Conservation (phyloP, 1,140 invertebrate species). For the Cephus cinctus region DNA sequence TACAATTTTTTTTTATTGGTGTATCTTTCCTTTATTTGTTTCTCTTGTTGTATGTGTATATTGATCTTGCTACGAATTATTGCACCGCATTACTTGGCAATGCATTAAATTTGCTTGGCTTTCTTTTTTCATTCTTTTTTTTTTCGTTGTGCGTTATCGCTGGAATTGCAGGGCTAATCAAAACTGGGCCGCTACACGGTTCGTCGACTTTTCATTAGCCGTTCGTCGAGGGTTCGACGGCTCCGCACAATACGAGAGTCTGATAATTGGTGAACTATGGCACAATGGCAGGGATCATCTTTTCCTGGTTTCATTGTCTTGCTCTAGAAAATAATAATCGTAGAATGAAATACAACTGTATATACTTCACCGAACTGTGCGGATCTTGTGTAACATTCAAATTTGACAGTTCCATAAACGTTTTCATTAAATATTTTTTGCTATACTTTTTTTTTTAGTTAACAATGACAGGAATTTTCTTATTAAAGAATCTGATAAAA, state of each 20-base stretch:
- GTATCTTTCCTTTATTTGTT: too few species aligned
- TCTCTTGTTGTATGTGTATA: too few species aligned
- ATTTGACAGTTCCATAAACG: too few species aligned
- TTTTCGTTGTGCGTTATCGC: constrained; percentile 7
- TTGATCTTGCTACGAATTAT: too few species aligned
- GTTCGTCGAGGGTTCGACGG: constrained; percentile 14
- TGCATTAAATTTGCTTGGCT: background rate
- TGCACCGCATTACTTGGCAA: background rate
- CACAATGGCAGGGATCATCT: background rate
- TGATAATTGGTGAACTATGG: constrained; percentile 21
- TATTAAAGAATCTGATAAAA: too few species aligned
- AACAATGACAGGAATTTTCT: too few species aligned
- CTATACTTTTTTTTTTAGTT: too few species aligned
- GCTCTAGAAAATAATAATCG: background rate
- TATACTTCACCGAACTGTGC: too few species aligned
- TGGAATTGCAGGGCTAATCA: constrained; percentile 22
- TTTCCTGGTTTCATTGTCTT: background rate
- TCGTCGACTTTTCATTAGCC: constrained; percentile 26
- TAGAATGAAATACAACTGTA: background rate
- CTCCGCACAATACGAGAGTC: constrained; percentile 21
- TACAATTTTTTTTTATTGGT: too few species aligned
- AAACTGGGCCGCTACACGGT: constrained; percentile 1
- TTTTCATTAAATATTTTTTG: too few species aligned
- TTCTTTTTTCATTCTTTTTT: constrained; percentile 14
- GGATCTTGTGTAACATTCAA: too few species aligned